phyloP scores from a whole-genome alignment of 2,113 vertebrate species.

The Setophaga coronata region DNA sequence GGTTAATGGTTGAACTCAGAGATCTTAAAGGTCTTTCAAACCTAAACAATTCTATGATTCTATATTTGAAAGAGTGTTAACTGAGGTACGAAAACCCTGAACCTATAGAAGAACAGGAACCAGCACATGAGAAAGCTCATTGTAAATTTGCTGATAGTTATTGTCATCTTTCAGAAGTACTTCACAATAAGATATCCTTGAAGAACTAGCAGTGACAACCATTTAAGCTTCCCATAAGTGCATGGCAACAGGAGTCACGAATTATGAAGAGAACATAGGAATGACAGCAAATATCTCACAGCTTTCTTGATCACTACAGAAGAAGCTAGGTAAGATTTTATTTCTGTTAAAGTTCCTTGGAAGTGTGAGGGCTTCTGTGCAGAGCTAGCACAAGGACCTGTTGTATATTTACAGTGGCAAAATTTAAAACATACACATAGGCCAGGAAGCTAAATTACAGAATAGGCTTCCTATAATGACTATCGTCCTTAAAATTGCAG shows the following conservation, averaged over 20 bases:
- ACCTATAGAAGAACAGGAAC: not conserved
- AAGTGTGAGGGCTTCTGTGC: not conserved
- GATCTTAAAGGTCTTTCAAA: not conserved
- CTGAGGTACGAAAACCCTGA: not conserved
- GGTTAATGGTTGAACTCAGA: not conserved
- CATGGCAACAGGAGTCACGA: not conserved
- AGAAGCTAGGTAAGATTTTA: not conserved
- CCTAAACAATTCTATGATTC: not conserved
- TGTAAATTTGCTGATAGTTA: not conserved
- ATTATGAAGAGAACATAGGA: not conserved
- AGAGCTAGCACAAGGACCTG: not conserved
- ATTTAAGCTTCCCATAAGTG: not conserved
- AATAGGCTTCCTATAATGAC: not conserved
- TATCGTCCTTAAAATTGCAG: not conserved
- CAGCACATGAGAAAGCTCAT: not conserved
- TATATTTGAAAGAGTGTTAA: not conserved
- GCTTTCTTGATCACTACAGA: not conserved
- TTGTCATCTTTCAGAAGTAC: constrained; percentile 6
- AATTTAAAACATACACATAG: not conserved
- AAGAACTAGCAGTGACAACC: not conserved
- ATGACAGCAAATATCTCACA: not conserved
- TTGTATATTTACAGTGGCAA: not conserved
- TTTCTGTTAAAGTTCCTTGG: not conserved
- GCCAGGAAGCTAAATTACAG: not conserved
- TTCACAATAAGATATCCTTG: not conserved